phyloP scores from a whole-genome alignment of 2,113 vertebrate species.

The Gnathonemus longibarbis region DNA sequence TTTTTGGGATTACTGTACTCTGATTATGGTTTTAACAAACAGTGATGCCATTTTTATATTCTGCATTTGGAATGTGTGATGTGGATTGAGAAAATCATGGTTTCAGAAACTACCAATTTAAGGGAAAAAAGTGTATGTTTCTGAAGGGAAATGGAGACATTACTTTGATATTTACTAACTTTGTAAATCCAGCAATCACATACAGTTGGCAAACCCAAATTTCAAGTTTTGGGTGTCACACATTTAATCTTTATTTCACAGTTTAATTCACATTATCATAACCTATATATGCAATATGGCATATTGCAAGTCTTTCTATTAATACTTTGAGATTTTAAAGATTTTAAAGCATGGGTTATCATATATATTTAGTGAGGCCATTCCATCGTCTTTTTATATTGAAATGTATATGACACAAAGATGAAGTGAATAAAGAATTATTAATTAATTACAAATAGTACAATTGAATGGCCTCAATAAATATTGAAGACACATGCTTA shows the following conservation, averaged over 20 bases:
- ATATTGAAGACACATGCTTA: not conserved
- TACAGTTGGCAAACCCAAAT: not conserved
- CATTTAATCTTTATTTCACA: not conserved
- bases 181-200: not conserved
- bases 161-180: not conserved
- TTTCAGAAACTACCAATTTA: not conserved
- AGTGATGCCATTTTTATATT: not conserved
- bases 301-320: not conserved
- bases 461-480: not conserved
- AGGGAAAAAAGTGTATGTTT: not conserved
- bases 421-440: not conserved
- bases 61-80: not conserved
- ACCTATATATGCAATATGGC: not conserved
- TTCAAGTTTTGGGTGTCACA: not conserved
- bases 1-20: not conserved
- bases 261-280: not conserved
- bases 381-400: conserved; percentile 29
- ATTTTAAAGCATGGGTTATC: not conserved
- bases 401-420: not conserved
- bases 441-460: not conserved
- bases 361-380: not conserved
- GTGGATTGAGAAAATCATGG: not conserved
- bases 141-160: not conserved
- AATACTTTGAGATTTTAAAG: not conserved
- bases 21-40: not conserved